Base-by-base conservation (phyloP, 2,888 invertebrate species). In the Ditylenchus weischeri region DNA sequence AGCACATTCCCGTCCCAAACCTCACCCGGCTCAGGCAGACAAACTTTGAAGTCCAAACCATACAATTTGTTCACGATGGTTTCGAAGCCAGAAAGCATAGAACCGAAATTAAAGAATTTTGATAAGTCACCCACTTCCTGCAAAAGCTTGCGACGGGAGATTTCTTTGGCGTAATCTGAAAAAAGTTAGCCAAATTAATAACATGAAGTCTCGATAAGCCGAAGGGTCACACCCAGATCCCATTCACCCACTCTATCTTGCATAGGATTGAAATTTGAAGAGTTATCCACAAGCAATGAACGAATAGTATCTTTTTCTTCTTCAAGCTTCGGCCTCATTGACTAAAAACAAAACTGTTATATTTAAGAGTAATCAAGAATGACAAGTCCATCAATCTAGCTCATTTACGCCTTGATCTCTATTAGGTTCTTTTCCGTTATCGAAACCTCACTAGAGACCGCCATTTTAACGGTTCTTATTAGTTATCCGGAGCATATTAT, bases 1-100 rank as follows among this genome's bases (percentile, higher is more conserved):
- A 93, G 90, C 47, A 98, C 90, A 84, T 92, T 91, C 4, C 88
- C 87, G 0, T 89, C 87, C 94, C 94, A 95, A 0, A 89, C 87
- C 85, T 98, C 96, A 0, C 90, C 91, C 23, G 88, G 87, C 71
- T 57, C 43, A 6, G 78, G 75, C 35, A 59, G 36, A 19, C 36
- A 49, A n/a, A 69, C 47, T 49, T 72, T 64, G 60, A 77, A 78
- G 15, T 57, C 54, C 23, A 78, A 62, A 38, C 75, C 78, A 62
- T 77, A 77, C 19, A 77, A 61, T 18, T 89, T 88, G 62, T 89
- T 87, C 71, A 89, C 87, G 66, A 95, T 85, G 1, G 87, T 88
- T 50, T 91, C 91, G n/a, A 98, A 86, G 0, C 96, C 98, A 80
- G 94, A 93, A 93, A 98, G 59, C 6, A 73, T 43, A 36, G 50